Conservation (phyloP, 2,113 vertebrate species). For the Tupaia chinensis region DNA sequence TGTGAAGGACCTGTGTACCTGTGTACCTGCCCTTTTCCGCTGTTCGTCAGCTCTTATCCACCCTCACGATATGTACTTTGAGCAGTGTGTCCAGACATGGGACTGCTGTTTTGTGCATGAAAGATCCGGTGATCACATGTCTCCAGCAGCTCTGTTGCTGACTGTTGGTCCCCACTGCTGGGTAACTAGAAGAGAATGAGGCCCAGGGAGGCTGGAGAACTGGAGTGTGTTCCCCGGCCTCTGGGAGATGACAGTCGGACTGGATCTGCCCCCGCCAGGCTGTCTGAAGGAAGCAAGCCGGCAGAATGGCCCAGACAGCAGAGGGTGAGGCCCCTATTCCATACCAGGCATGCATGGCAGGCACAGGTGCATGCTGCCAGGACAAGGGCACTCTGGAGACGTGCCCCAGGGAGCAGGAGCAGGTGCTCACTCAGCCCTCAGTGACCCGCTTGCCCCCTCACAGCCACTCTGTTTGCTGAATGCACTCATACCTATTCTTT, state of each 20-base stretch:
- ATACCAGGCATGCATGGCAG: accelerated
- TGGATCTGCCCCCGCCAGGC: too few species aligned
- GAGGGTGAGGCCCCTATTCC: background rate
- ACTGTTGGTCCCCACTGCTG: background rate
- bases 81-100: background rate
- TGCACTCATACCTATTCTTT: background rate
- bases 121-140: background rate
- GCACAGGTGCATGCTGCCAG: accelerated
- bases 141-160: background rate
- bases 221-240: background rate
- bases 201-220: background rate
- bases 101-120: too few species aligned
- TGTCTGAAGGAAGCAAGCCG: background rate
- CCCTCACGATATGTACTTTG: too few species aligned
- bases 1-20: too few species aligned
- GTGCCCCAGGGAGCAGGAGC: too few species aligned
- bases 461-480: background rate
- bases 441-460: background rate
- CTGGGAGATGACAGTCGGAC: background rate
- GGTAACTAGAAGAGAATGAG: background rate
- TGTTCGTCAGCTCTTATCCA: accelerated
- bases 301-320: background rate
- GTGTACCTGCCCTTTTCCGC: too few species aligned
- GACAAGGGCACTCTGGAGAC: background rate
- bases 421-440: accelerated